These are phyloP conservation scores for Pachyrhynchus sulphureomaculatus DNA, from an alignment of 1,140 invertebrate species.

Conservation along the genomic window DNA sequence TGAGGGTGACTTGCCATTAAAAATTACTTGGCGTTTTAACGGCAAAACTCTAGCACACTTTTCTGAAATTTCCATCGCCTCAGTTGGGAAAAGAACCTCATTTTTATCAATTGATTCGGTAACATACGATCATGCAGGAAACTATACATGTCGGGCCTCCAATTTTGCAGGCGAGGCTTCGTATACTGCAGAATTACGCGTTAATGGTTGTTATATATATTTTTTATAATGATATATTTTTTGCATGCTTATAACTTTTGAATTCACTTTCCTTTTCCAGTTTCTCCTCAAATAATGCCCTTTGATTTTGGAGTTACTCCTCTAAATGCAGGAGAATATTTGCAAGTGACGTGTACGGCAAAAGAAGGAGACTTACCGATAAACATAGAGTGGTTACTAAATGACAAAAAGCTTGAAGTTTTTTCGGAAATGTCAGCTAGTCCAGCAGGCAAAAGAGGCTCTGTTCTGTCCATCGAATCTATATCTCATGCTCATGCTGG, in stretches of 20 bases:
- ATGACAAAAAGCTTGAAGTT: constrained; percentile 52
- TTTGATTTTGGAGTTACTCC: constrained; percentile 67
- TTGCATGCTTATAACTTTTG: constrained; percentile 6
- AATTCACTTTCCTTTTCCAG: constrained; percentile 46
- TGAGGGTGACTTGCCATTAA: constrained; percentile 69
- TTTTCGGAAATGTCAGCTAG: constrained; percentile 30
- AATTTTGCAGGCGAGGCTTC: constrained; percentile 66
- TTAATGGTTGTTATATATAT: constrained; percentile 42
- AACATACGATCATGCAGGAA: constrained; percentile 64
- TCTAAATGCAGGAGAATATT: constrained; percentile 68
- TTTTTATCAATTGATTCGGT: constrained; percentile 70
- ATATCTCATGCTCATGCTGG: constrained; percentile 67
- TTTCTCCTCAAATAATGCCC: constrained; percentile 66
- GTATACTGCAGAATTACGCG: constrained; percentile 36
- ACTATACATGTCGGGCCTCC: constrained; percentile 65
- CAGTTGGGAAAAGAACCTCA: constrained; percentile 48
- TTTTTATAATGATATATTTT: neutral
- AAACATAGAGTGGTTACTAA: constrained; percentile 66
- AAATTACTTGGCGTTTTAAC: constrained; percentile 68
- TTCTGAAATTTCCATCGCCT: constrained; percentile 55
- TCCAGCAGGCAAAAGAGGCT: constrained; percentile 45
- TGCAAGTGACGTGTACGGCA: constrained; percentile 71
- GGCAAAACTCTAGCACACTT: constrained; percentile 53
- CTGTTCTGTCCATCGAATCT: constrained; percentile 66
- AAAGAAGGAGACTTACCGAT: constrained; percentile 69